phyloP scores from a whole-genome alignment of 2,113 vertebrate genomes.

The Nyctereutes procyonoides region DNA sequence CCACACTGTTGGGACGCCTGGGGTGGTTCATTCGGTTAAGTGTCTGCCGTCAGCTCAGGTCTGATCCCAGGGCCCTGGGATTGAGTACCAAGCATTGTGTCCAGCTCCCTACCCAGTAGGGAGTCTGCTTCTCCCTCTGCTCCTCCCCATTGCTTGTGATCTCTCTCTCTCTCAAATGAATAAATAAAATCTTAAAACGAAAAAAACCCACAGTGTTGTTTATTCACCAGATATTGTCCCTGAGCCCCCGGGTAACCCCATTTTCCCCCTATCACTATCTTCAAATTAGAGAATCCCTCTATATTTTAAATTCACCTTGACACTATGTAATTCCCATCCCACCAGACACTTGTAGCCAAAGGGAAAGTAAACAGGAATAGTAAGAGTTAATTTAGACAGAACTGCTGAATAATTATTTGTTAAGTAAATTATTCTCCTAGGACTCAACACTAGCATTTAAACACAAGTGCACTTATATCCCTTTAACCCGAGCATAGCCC shows the following conservation, averaged over 20 bases:
- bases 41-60: too few relatives aligned
- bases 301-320: neutral
- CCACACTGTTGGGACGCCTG: neutral
- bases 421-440: constrained; percentile 32
- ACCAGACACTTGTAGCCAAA: neutral
- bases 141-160: too few relatives aligned
- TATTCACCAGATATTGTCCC: neutral
- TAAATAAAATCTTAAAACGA: too few relatives aligned
- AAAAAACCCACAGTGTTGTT: neutral
- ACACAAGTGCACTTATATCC: neutral
- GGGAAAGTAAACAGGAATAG: neutral
- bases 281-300: neutral
- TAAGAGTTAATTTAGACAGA: neutral
- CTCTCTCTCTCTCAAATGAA: too few relatives aligned
- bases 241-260: neutral
- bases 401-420: constrained; percentile 5
- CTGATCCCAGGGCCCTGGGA: too few relatives aligned
- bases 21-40: too few relatives aligned
- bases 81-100: too few relatives aligned
- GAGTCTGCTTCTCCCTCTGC: too few relatives aligned
- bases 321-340: neutral
- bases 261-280: neutral
- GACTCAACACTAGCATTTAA: neutral
- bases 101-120: too few relatives aligned
- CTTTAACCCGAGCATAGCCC: neutral